phyloP scores from a whole-genome alignment of 1,140 invertebrate species.

The Potamilus streckersoni region DNA sequence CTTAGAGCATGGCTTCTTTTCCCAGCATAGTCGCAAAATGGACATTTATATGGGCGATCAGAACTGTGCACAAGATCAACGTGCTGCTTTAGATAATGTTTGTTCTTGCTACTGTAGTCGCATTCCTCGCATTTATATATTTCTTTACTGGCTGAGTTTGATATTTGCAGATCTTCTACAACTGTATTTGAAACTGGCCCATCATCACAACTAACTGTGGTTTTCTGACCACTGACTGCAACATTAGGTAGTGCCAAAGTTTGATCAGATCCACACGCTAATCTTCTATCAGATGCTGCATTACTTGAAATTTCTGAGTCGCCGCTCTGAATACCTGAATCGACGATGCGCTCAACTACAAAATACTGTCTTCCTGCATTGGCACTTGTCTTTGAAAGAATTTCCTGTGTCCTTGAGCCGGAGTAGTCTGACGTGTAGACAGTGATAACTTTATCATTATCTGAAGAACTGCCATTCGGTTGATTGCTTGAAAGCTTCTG shows the following conservation, averaged over 20 bases:
- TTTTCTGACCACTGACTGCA: background rate
- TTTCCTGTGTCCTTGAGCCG: too few relatives aligned
- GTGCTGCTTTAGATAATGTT: slow-evolving; percentile 66
- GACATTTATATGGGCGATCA: slow-evolving; percentile 64
- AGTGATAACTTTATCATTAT: too few relatives aligned
- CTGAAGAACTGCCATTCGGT: too few relatives aligned
- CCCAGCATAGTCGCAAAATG: slow-evolving; percentile 66
- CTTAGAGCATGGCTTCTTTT: slow-evolving; percentile 63
- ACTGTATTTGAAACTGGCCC: background rate
- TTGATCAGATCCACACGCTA: background rate
- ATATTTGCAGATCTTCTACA: background rate
- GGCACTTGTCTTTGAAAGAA: too few relatives aligned
- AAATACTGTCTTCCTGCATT: too few relatives aligned
- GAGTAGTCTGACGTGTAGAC: too few relatives aligned
- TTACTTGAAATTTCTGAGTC: too few relatives aligned
- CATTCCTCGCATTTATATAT: slow-evolving; percentile 41
- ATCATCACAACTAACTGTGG: background rate
- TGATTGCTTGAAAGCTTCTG: slow-evolving; percentile 13
- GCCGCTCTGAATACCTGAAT: too few relatives aligned
- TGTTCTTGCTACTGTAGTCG: slow-evolving; percentile 63
- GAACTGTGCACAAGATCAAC: slow-evolving; percentile 63
- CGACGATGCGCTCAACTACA: too few relatives aligned
- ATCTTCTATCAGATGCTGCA: too few relatives aligned
- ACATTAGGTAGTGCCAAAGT: background rate
- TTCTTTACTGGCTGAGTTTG: slow-evolving; percentile 3